These are phyloP conservation scores for Drosophila ohnishii DNA, from an alignment of 1,140 invertebrate genomes.

Conservation along the genomic window DNA sequence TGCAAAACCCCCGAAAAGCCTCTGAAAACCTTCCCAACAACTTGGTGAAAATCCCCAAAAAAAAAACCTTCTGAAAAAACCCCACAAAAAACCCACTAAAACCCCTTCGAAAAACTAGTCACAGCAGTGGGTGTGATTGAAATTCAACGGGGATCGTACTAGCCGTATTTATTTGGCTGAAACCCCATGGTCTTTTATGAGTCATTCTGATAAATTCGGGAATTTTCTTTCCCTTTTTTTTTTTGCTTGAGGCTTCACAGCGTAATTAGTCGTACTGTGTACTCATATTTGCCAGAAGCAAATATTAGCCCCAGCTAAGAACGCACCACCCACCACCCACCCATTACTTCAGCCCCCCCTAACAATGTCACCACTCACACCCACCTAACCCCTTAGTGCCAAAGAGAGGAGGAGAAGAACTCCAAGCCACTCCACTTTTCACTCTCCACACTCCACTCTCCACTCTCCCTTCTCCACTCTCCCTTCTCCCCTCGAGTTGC, in stretches of 20 bases:
- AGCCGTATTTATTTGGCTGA: not conserved
- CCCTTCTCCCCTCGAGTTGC: slow-evolving; percentile 8
- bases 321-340: not conserved
- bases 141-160: not conserved
- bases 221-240: not conserved
- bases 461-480: not conserved
- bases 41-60: too few species aligned
- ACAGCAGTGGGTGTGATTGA: slow-evolving; percentile 10
- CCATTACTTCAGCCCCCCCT: slow-evolving; percentile 11
- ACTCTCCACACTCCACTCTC: not conserved
- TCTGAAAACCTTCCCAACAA: too few species aligned
- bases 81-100: not conserved
- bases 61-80: not conserved
- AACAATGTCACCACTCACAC: slow-evolving; percentile 19
- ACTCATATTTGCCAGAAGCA: slow-evolving; percentile 32
- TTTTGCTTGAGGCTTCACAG: not conserved
- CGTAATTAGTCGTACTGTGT: slow-evolving; percentile 33
- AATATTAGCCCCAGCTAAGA: slow-evolving; percentile 15
- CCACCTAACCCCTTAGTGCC: slow-evolving; percentile 8
- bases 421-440: not conserved
- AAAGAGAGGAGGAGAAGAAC: not conserved
- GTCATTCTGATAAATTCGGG: slow-evolving; percentile 15
- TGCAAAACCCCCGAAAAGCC: too few species aligned
- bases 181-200: slow-evolving; percentile 2
- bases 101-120: not conserved